phyloP scores from a whole-genome alignment of 2,888 invertebrate species.

The Heliconius charithonia region DNA sequence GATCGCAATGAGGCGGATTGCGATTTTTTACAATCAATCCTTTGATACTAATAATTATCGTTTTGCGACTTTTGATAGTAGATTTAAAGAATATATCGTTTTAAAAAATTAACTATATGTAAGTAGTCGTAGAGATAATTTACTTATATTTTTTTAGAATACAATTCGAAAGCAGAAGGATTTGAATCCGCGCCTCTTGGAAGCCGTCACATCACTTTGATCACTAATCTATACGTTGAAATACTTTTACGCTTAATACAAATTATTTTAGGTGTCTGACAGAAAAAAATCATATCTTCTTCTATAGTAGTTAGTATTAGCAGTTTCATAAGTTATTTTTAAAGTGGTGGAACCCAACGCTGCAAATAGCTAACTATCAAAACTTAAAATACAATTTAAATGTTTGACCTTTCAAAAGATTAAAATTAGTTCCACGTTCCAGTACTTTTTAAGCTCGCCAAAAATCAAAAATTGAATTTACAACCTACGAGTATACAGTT shows the following conservation, averaged over 20 bases:
- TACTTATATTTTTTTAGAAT: not conserved
- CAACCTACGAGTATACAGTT: too few relatives aligned
- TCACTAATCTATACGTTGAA: not conserved
- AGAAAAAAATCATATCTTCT: not conserved
- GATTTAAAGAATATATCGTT: not conserved
- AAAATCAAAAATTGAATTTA: too few relatives aligned
- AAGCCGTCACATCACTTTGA: not conserved
- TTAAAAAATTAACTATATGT: too few relatives aligned
- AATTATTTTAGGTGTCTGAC: too few relatives aligned
- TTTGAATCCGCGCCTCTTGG: not conserved
- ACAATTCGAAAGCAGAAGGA: too few relatives aligned
- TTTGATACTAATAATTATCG: constrained; percentile 28
- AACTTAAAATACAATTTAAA: not conserved
- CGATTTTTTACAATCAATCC: constrained; percentile 32
- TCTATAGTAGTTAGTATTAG: not conserved
- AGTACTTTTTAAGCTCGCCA: too few relatives aligned
- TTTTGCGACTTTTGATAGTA: constrained; percentile 8
- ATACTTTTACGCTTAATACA: not conserved
- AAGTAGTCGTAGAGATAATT: too few relatives aligned
- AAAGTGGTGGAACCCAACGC: not conserved
- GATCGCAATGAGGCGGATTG: constrained; percentile 30
- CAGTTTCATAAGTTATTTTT: not conserved
- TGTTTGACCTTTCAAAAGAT: too few relatives aligned
- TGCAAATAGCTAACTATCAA: not conserved
- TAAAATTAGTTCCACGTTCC: too few relatives aligned